A percentile compares a stretch with the other conserved stretches of the same genome.
Conservation (phyloP, 2,113 vertebrate genomes). For the Oreocharis arfaki region DNA sequence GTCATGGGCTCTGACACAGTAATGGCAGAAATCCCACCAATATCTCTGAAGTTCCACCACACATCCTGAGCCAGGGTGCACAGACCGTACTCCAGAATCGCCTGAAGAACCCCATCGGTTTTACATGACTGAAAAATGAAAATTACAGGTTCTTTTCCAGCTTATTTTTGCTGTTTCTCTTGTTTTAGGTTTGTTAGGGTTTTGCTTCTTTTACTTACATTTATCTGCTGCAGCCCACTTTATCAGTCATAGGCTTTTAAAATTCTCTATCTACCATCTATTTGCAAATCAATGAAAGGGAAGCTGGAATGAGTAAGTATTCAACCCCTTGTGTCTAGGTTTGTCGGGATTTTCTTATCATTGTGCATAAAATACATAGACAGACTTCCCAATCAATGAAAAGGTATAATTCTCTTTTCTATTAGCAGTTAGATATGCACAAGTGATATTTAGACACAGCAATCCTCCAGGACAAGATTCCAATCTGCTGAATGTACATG, state of each 20-base stretch:
- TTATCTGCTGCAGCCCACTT: not conserved
- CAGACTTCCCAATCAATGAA: not conserved
- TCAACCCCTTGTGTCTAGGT: not conserved
- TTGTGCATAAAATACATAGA: not conserved
- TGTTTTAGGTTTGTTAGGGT: not conserved
- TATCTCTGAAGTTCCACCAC: not conserved
- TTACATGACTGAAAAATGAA: not conserved
- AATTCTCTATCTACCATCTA: not conserved
- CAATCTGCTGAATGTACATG: not conserved
- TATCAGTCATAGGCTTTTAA: not conserved
- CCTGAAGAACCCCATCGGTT: not conserved
- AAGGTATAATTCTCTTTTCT: not conserved
- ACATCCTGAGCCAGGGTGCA: not conserved
- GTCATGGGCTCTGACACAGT: not conserved
- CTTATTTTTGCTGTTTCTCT: not conserved
- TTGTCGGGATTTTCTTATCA: not conserved
- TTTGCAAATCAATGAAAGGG: not conserved
- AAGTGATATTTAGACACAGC: not conserved
- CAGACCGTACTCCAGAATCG: rapidly evolving
- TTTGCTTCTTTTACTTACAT: not conserved
- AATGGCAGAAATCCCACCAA: rapidly evolving
- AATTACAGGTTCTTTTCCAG: not conserved
- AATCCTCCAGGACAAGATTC: not conserved
- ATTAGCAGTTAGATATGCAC: not conserved
- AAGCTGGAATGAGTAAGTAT: not conserved